A percentile compares a stretch with the other conserved stretches of the same genome.
Conservation (phyloP, 2,113 vertebrate species). For the Cyprinodon tularosa region DNA sequence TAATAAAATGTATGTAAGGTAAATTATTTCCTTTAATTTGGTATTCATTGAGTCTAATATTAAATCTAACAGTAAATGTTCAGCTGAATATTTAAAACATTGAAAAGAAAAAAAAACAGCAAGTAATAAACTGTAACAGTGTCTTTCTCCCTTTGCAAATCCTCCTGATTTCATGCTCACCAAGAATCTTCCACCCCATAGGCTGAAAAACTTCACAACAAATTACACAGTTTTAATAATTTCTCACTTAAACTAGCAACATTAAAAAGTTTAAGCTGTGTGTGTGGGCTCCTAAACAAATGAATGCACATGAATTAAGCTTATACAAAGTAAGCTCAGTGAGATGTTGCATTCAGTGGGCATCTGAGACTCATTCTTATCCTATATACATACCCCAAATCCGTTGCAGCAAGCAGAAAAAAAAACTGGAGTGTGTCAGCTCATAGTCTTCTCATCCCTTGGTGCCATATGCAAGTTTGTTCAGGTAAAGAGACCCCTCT, state of each 20-base stretch:
- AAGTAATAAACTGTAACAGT: conserved; percentile 58
- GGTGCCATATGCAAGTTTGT: conserved; percentile 34
- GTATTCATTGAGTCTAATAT: not conserved
- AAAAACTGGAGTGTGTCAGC: conserved; percentile 73
- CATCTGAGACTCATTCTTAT: conserved; percentile 44
- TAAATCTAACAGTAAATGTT: not conserved
- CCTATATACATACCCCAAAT: conserved; percentile 67
- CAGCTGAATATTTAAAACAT: conserved; percentile 17
- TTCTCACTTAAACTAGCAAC: conserved; percentile 49
- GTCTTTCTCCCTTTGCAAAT: conserved; percentile 33
- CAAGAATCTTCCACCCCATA: conserved; percentile 37
- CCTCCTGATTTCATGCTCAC: conserved; percentile 58
- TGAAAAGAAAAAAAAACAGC: conserved; percentile 2
- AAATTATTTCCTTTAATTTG: not conserved
- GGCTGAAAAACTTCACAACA: conserved; percentile 65
- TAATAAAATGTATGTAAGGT: conserved; percentile 19
- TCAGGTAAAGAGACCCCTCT: conserved; percentile 65
- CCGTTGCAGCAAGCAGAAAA: conserved; percentile 46
- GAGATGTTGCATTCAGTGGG: conserved; percentile 46
- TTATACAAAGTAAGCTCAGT: conserved; percentile 49
- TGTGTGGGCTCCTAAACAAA: conserved; percentile 42
- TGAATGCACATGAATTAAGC: conserved; percentile 54
- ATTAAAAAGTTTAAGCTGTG: conserved; percentile 37
- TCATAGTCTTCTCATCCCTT: conserved; percentile 66
- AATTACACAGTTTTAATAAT: conserved; percentile 45